Base-by-base conservation (phyloP, 1,140 invertebrate genomes). In the Carposina sasakii region DNA sequence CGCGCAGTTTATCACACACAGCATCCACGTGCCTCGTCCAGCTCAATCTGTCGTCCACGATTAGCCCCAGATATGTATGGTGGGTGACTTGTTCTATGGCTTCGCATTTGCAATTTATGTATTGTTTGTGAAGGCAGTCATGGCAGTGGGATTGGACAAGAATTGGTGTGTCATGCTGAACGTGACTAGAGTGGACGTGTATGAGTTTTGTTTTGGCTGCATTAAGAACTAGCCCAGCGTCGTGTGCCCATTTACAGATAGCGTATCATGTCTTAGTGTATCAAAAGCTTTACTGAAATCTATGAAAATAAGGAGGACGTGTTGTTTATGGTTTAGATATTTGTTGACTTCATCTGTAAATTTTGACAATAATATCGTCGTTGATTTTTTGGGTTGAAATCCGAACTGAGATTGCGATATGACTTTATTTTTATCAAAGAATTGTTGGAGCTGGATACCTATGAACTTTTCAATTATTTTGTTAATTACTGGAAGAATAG, bases 241-340 rank as follows among this genome's bases (percentile, higher is more conserved):
- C 36, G 15, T 39, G 36, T 9, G 36, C 20, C 36, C 36, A 39
- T 21, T 39, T 39, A 20, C 16, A 21, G 22, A 21, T 8, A 39
- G 19, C 20, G 19, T 39, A 12, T 20, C 17, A 20, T 39, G 36
- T 39, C 22, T 19, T 10, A 39, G 13, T 12, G 36, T 39, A 13
- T 39, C 36, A 39, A 39, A 39, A 12, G 36, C 36, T 20, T 39
- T 39, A 10, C 36, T 39, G 19, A 12, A 39, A 39, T 39, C 36
- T 21, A 39, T 39, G 13, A 39, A 39, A 21, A 39, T 20, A 21
- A 39, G 12, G 6, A 39, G 22, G 1, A 39, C 13, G 22, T 39
- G 36, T 39, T 39, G 20, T 21, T 39, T 39, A 13, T 39, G 9
- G 22, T 39, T 21, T 9, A 39, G 36, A 39, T 39, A 13, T 39